Conservation (phyloP, 1,140 invertebrate genomes). For the Drosophila suzukii region DNA sequence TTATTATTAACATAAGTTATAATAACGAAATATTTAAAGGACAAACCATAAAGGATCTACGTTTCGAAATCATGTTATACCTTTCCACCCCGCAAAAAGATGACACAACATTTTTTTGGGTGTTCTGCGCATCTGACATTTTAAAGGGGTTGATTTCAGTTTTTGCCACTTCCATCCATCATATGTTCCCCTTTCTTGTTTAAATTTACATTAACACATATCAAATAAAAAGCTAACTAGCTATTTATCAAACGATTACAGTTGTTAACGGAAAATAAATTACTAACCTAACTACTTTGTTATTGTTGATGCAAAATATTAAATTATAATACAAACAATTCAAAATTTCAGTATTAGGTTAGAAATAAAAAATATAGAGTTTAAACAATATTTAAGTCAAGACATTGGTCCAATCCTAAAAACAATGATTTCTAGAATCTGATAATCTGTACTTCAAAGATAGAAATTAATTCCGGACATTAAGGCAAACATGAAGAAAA, state of each 20-base stretch:
- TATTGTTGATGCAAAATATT: too few species aligned
- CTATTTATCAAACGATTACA: slow-evolving; percentile 3
- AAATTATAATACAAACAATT: too few species aligned
- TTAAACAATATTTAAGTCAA: too few species aligned
- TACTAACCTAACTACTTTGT: too few species aligned
- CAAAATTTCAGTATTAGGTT: too few species aligned
- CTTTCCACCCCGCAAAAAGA: slow-evolving; percentile 7
- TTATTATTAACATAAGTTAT: background rate
- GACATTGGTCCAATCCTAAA: background rate
- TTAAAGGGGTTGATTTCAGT: slow-evolving; percentile 23
- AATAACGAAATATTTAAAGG: background rate
- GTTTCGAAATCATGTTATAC: background rate
- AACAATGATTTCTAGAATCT: background rate
- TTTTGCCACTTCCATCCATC: slow-evolving; percentile 53
- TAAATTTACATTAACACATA: slow-evolving; percentile 20
- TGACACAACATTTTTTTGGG: background rate
- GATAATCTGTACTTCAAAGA: too few species aligned
- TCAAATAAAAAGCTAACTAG: background rate
- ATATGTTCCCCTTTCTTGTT: slow-evolving; percentile 39
- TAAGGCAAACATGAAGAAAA: background rate
- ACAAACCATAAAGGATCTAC: background rate
- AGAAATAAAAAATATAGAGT: too few species aligned
- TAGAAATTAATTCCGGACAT: background rate
- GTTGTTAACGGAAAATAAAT: background rate
- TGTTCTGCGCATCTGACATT: slow-evolving; percentile 23